These are phyloP conservation scores for Acanthopleura granulata DNA, from an alignment of 2,888 invertebrate genomes.

Conservation along the genomic window DNA sequence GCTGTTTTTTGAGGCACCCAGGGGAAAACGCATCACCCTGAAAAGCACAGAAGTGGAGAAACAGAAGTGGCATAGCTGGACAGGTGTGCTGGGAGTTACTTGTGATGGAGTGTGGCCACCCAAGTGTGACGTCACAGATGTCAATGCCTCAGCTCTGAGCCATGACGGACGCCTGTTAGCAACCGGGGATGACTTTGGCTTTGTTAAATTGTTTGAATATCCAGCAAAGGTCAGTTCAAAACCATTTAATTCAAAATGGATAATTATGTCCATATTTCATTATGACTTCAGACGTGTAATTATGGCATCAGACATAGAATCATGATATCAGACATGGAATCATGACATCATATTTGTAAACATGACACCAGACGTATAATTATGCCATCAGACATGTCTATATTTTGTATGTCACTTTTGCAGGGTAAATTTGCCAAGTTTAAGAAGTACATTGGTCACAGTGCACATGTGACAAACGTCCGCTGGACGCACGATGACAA, in stretches of 20 bases:
- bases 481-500: constrained; percentile 65
- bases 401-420: constrained; percentile 17
- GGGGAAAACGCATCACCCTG: constrained; percentile 67
- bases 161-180: constrained; percentile 65
- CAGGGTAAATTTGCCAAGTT: constrained; percentile 69
- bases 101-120: constrained; percentile 71
- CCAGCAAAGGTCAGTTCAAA: constrained; percentile 63
- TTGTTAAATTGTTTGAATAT: constrained; percentile 70
- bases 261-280: no score
- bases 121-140: constrained; percentile 70
- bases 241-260: no score
- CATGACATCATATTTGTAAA: no score
- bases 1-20: constrained; percentile 71
- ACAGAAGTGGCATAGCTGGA: constrained; percentile 69
- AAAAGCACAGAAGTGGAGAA: constrained; percentile 63
- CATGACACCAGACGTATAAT: no score
- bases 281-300: no score
- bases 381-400: no score
- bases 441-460: constrained; percentile 69
- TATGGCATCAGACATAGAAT: no score
- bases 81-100: constrained; percentile 67
- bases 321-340: no score
- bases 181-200: constrained; percentile 71
- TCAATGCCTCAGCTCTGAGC: constrained; percentile 67
- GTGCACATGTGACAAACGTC: constrained; percentile 71